Evolutionary conservation across 2,797 vertebrate species (phyloP), one percentile per base, ranked within the genome.

Genomic region (Rhynchonycteris naso): DNA sequence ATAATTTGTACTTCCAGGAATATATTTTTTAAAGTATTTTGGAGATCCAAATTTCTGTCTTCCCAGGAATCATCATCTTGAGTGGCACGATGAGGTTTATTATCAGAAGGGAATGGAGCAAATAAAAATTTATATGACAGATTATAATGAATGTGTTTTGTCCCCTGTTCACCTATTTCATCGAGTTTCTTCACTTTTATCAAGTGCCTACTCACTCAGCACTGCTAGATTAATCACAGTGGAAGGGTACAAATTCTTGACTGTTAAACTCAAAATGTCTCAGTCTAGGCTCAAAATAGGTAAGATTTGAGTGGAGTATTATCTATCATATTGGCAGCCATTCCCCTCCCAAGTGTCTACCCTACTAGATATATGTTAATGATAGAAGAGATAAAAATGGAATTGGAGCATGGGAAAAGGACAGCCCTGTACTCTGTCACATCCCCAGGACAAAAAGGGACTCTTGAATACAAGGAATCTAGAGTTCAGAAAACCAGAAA

Each of bases 21-120:
- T 38, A 75, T 87, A 63, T 56, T 58, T 89, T 80, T 76, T 10
- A n/a, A 89, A 72, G 4, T 81, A 35, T 91, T 88, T 75, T 90
- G 6, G 33, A 84, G 56, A 69, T 30, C 12, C 19, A 81, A 61
- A 28, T 50, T 88, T 95, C 16, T 35, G 65, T 26, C 18, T 63
- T 88, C 22, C 72, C 28, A 71, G 19, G 88, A 76, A 52, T 78
- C 19, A 54, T 33, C 15, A 15, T 88, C 94, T 68, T 71, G 18
- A 78, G 14, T 65, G 81, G 68, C 0, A 15, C 9, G 83, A 21
- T 66, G 13, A 84, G n/a, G 30, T 43, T 72, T 75, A 28, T 68
- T 63, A 5, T 78, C n/a, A 72, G 33, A 58, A 94, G 28, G 54
- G 81, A 47, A 65, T 56, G 38, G 12, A 5, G 5, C 24, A 87